Evolutionary conservation across 2,888 invertebrate genomes (phyloP), one percentile per base, ranked within the genome.

Genomic region (Erebia palarica): DNA sequence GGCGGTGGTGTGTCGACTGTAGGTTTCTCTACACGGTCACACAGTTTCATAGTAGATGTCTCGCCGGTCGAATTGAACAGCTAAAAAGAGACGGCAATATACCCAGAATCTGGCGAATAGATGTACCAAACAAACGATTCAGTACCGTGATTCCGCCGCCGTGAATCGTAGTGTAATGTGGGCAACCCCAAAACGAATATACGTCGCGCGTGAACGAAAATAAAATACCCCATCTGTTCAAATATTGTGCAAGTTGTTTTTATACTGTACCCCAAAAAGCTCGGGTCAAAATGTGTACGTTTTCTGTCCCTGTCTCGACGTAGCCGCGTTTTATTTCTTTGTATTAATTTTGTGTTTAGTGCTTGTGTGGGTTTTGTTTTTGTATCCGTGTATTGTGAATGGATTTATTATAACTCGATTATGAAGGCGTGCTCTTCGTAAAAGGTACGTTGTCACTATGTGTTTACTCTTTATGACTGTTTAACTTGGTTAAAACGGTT

Each of bases 171-270:
- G 82, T 75, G 75, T 77, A 80, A 78, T 75, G 75, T 69, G 73
- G 75, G 74, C 68, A 69, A 65, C 74, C 70, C 36, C 51, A 65
- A 71, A 68, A 73, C 73, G 70, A 78, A 80, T 65, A 81, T 80
- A 80, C 84, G 82, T 83, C 87, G 86, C 88, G 90, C 86, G 91
- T 86, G 84, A 85, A 88, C 88, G 84, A 89, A 90, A 92, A 90
- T 90, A 91, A 63, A 88, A 89, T 86, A 85, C 82, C 55, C 86
- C 92, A 92, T 90, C 91, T 92, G 92, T 91, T 87, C 84, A 89
- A 89, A 89, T 89, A 91, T 88, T 89, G 89, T 90, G 90, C 85
- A 86, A 87, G 89, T 91, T 79, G 79, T 89, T 85, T 85, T 86
- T 87, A 86, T 86, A 84, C 87, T 85, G 16, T 44, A 47, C 82